Percentiles rank a stretch among this genome's conserved stretches.
These are phyloP conservation scores for Crioceris asparagi DNA, from an alignment of 2,888 invertebrate species.

Conservation along the genomic window DNA sequence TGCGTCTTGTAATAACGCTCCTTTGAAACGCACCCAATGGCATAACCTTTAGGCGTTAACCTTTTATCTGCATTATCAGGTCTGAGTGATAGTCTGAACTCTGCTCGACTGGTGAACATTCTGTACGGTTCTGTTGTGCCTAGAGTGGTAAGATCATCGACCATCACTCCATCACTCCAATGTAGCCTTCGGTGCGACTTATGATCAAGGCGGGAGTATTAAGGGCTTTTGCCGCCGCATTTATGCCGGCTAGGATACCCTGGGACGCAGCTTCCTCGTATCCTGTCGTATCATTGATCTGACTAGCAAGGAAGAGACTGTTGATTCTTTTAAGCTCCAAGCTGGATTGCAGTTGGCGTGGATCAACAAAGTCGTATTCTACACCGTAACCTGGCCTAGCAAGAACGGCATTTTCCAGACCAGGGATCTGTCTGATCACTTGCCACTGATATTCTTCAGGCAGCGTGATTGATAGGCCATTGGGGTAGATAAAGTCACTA, in stretches of 20 bases:
- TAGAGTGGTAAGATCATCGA: constrained; percentile 73
- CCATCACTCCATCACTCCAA: constrained; percentile 79
- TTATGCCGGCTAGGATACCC: constrained; percentile 74
- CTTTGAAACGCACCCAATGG: constrained; percentile 55
- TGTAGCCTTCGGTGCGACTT: constrained; percentile 68
- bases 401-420: constrained; percentile 61
- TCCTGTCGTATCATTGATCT: constrained; percentile 86
- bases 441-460: constrained; percentile 65
- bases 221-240: constrained; percentile 53
- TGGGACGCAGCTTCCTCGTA: constrained; percentile 91
- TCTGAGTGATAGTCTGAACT: constrained; percentile 60
- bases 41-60: constrained; percentile 57
- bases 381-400: constrained; percentile 72
- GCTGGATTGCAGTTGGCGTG: constrained; percentile 60
- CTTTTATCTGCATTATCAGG: constrained; percentile 73
- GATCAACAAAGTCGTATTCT: constrained; percentile 82
- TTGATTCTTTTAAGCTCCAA: constrained; percentile 64
- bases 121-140: constrained; percentile 82
- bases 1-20: constrained; percentile 45
- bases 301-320: constrained; percentile 75
- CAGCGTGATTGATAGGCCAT: constrained; percentile 76
- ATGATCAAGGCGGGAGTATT: constrained; percentile 46
- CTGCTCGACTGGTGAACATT: constrained; percentile 85
- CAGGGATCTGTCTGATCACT: constrained; percentile 49
- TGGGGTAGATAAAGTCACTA: constrained; percentile 68